These are phyloP conservation scores for Blastomussa wellsi DNA, from an alignment of 92 coral and sea anemone genomes.

Conservation along the genomic window DNA sequence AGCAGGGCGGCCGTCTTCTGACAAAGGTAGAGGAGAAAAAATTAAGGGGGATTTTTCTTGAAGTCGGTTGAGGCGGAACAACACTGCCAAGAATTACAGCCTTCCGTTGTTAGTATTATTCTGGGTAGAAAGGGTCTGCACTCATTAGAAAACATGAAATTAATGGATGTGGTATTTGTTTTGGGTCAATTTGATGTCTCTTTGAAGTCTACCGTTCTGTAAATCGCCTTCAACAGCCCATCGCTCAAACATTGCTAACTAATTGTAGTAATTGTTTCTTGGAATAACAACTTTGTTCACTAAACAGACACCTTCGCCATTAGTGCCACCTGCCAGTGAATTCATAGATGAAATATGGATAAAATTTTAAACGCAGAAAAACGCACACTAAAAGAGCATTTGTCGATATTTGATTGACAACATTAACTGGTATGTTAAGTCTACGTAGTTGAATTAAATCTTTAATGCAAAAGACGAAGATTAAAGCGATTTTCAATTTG, in stretches of 20 bases:
- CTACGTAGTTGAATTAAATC: not conserved
- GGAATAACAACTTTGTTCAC: not conserved
- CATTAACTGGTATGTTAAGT: not conserved
- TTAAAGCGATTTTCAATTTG: not conserved
- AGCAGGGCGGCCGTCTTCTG: not conserved
- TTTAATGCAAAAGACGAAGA: not conserved
- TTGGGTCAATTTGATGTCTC: not conserved
- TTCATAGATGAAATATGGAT: not conserved
- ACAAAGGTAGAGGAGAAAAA: not conserved
- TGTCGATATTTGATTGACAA: not conserved
- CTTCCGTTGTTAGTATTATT: not conserved
- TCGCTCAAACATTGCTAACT: not conserved
- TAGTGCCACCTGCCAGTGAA: not conserved
- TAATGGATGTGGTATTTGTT: slow-evolving; percentile 3
- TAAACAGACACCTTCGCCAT: not conserved
- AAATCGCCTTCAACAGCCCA: not conserved
- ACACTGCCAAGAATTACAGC: not conserved
- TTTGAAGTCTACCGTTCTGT: slow-evolving; percentile 17
- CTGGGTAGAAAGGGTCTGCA: not conserved
- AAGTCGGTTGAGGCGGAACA: not conserved
- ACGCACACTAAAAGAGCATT: slow-evolving; percentile 1
- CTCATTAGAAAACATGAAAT: not conserved
- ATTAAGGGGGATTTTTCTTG: not conserved
- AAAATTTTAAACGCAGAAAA: not conserved
- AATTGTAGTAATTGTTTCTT: slow-evolving; percentile 7